These are phyloP conservation scores for Tromatobia lineatoria DNA, from an alignment of 2,888 invertebrate genomes.

Conservation along the genomic window DNA sequence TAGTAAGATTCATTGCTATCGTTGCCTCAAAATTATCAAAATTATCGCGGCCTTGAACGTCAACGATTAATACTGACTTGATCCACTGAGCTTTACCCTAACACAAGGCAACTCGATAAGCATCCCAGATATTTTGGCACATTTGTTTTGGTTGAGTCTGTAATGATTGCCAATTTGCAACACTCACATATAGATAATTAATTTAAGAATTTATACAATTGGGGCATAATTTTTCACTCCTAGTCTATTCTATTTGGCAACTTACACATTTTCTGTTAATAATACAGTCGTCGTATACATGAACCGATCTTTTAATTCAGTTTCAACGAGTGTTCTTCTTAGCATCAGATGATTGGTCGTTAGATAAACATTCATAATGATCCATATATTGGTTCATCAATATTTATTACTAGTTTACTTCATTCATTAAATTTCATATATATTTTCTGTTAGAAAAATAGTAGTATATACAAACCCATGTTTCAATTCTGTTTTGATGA, in stretches of 20 bases:
- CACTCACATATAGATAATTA: background rate
- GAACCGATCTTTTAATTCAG: too few species aligned
- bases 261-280: too few species aligned
- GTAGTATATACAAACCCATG: background rate
- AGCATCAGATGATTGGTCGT: too few species aligned
- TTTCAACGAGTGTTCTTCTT: too few species aligned
- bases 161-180: background rate
- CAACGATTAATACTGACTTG: background rate
- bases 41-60: constrained; percentile 23
- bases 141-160: constrained; percentile 23
- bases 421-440: background rate
- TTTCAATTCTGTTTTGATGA: background rate
- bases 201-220: too few species aligned
- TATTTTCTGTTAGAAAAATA: background rate
- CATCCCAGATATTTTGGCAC: constrained; percentile 17
- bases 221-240: too few species aligned
- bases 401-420: background rate
- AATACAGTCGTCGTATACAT: too few species aligned
- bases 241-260: too few species aligned
- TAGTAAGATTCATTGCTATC: background rate
- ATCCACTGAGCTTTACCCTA: constrained; percentile 11
- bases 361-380: background rate
- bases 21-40: background rate
- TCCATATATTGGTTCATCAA: background rate
- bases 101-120: background rate